These are phyloP conservation scores for Torymus aiolomorphi DNA, from an alignment of 2,888 invertebrate genomes.

Conservation along the genomic window DNA sequence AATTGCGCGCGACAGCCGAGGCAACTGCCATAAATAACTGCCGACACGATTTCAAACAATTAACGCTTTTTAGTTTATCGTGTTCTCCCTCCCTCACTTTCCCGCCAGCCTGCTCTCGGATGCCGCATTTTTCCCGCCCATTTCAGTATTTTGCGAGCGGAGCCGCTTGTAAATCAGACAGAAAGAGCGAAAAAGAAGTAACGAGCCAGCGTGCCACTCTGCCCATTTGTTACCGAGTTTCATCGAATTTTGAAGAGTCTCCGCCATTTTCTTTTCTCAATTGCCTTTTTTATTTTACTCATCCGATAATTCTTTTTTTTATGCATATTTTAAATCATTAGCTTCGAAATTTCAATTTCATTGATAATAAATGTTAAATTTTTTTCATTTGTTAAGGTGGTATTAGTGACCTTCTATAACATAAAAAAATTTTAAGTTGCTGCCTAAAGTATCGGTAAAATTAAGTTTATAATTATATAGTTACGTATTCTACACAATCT, in stretches of 20 bases:
- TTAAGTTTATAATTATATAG: too few species aligned
- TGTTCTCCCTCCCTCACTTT: not conserved
- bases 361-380: too few species aligned
- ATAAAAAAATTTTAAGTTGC: too few species aligned
- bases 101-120: not conserved
- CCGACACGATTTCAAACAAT: conserved; percentile 51
- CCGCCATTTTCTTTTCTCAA: conserved; percentile 15
- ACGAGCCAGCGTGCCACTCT: not conserved
- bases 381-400: too few species aligned
- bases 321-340: too few species aligned
- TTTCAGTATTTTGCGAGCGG: too few species aligned
- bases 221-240: conserved; percentile 15
- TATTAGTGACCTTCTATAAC: too few species aligned
- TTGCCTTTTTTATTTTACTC: too few species aligned
- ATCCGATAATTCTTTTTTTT: too few species aligned
- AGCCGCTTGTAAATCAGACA: conserved; percentile 37
- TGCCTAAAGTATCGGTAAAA: too few species aligned
- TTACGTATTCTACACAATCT: too few species aligned
- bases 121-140: not conserved
- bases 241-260: conserved; percentile 30
- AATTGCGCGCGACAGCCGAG: conserved; percentile 28
- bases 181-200: not conserved
- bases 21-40: conserved; percentile 47
- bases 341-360: too few species aligned
- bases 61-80: conserved; percentile 51